Evolutionary conservation across 2,113 vertebrate genomes (phyloP), one percentile per base, ranked within the genome.

Genomic region (Bombycilla garrulus): DNA sequence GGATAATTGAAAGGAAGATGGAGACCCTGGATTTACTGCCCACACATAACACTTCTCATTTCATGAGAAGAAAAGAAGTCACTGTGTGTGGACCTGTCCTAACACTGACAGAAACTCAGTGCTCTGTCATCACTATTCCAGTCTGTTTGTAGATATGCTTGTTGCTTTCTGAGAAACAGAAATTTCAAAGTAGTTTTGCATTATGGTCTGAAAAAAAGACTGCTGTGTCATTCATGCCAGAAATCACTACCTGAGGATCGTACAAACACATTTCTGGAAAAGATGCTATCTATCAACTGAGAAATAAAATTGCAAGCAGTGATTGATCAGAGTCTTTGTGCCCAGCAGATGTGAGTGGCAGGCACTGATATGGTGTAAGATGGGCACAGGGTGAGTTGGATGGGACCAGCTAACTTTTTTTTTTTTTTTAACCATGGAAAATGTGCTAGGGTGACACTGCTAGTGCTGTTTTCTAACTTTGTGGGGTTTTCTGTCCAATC

Each of bases 351-450:
- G 14, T 20, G 20, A 60, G 24, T 38, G 29, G 14, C 54, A 69
- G 60, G 16, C 38, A 26, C 31, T 48, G 42, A 25, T 53, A n/a
- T 36, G 22, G 17, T 70, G 11, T 44, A 53, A 62, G n/a, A 13
- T 0, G 0, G 9, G 17, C 56, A 29, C 10, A 45, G 20, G 10
- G 7, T 31, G 70, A 74, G 22, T 10, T 62, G 20, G 33, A 33
- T 67, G 38, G 4, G 4, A 23, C 23, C 67, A 67, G 7, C 62
- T 51, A n/a, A 10, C 8, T 17, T 48, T 58, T 20, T 36, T 62
- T 40, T 44, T 26, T 42, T 61, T 42, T 58, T 23, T 3, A 50
- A 44, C 19, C 19, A 24, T 40, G n/a, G 31, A 50, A 42, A 74
- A 76, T 50, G 45, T 20, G 33, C 11, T 10, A 5, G 6, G 2